Evolutionary conservation across 1,140 invertebrate species (phyloP), one percentile per base, ranked within the genome.

Genomic region (Danaus melanippus): DNA sequence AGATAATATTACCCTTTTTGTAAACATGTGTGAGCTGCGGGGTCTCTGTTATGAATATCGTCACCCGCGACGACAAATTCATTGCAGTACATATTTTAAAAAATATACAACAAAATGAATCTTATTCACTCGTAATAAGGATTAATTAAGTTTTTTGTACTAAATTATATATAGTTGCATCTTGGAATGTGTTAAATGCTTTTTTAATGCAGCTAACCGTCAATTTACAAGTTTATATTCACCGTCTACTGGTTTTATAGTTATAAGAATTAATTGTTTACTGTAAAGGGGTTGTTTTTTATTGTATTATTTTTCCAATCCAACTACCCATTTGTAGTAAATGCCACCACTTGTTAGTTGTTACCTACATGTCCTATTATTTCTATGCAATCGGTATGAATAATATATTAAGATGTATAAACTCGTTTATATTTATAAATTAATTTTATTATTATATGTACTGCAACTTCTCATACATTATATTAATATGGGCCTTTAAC

Each of bases 1-100:
- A 66, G 62, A 64, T 62, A 59, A 56, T 64, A 62, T 60, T 55
- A 58, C 52, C 42, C 50, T 57, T 64, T 57, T 46, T 52, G 46
- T 53, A 55, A 48, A 59, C 60, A 69, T 62, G 60, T 64, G 65
- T 60, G 55, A 46, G 41, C 50, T 47, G 49, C 32, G 46, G 47
- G 53, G 55, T 53, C 52, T 42, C 40, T 61, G 53, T 62, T 65
- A 61, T 60, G 48, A 58, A 52, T 58, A 65, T 47, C 55, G 53
- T 53, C 50, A 56, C 43, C 53, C 53, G 15, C 53, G 17, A 11
- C 1, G 10, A 47, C 48, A 52, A 21, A 48, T 12, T 48, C 41
- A 60, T 46, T 42, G 7, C 1, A 21, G 3, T 12, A 32, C 21
- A 32, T 32, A 32, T 7, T 44, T 42, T 12, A 15, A 1, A 46